Base-by-base conservation (phyloP, 2,113 vertebrate genomes). In the Australoheros scitulus region DNA sequence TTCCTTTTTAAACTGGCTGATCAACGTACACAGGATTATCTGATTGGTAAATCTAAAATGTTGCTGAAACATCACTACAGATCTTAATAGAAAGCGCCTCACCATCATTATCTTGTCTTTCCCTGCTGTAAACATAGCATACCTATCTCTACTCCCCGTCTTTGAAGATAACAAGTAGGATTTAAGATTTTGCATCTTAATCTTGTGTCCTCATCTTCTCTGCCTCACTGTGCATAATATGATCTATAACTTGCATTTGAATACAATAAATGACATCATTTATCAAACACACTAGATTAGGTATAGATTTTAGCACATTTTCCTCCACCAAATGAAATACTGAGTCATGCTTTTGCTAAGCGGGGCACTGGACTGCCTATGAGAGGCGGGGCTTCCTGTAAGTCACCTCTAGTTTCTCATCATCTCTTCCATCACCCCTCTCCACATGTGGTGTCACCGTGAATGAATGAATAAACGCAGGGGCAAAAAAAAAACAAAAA, bases 261-360 rank as follows among this genome's bases (percentile, higher is more conserved):
- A 52, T 26, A 32, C 24, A 18, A 3, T 50, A 70, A 70, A 52
- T 32, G 32, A 13, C 43, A 52, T 52, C 2, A 72, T 72, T 72
- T 32, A 72, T 72, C 17, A 72, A 72, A 26, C 65, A 13, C 26
- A 72, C 15, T 72, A 32, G 3, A 52, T 9, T 15, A 52, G 24
- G 24, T 72, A 26, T 50, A 20, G 26, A 70, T 18, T 52, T 52
- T 50, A 52, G 52, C 43, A 52, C 65, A 52, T 32, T 70, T 77
- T 72, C 60, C 8, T 47, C 50, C n/a, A 13, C 8, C 29, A n/a
- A 47, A 75, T 79, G 15, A 83, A 64, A 17, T 20, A 43, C 47
- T 84, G 86, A 90, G 74, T 85, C 81, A 83, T 76, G 29, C 26
- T n/a, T 70, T n/a, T 81, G 60, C 61, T 32, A 36, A 80, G 55